A percentile compares a stretch with the other conserved stretches of the same genome.
These are phyloP conservation scores for Mystacides longicornis DNA, from an alignment of 2,888 invertebrate species.

Conservation along the genomic window DNA sequence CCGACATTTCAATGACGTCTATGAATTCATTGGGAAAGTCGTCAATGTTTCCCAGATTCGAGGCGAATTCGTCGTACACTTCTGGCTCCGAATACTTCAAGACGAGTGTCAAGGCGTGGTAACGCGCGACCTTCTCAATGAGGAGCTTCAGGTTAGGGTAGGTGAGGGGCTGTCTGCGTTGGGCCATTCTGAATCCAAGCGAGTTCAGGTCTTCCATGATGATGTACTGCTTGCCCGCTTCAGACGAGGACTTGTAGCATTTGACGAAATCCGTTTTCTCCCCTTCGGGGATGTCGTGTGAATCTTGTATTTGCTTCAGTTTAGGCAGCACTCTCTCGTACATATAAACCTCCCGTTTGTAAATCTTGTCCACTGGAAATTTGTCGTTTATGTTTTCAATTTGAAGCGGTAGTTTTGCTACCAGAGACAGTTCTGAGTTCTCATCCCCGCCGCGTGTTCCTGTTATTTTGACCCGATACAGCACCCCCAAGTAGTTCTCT, in stretches of 20 bases:
- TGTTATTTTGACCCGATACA: slow-evolving; percentile 12
- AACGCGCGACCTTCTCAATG: slow-evolving; percentile 12
- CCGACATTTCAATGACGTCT: slow-evolving; percentile 7
- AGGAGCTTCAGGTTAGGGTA: slow-evolving; percentile 8
- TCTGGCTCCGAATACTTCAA: slow-evolving; percentile 7
- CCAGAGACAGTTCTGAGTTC: slow-evolving; percentile 3
- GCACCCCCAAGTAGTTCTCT: slow-evolving; percentile 18
- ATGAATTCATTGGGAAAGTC: neutral
- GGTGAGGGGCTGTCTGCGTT: slow-evolving; percentile 10
- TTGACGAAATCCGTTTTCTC: slow-evolving; percentile 11
- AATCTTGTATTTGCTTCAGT: slow-evolving; percentile 8
- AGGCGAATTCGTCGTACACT: slow-evolving; percentile 2
- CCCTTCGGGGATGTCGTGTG: slow-evolving; percentile 7
- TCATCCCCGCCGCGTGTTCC: slow-evolving; percentile 7
- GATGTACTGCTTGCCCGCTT: slow-evolving; percentile 12
- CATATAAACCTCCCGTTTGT: slow-evolving; percentile 13
- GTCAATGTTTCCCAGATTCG: neutral
- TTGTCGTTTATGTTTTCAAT: slow-evolving; percentile 10
- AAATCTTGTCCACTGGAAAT: slow-evolving; percentile 13
- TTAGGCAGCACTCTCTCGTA: slow-evolving; percentile 14
- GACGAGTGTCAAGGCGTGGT: slow-evolving; percentile 17
- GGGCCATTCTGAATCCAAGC: slow-evolving; percentile 5
- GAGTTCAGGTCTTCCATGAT: slow-evolving; percentile 15
- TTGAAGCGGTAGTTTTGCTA: slow-evolving; percentile 14
- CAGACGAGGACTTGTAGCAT: slow-evolving; percentile 10